Percentiles rank a stretch among this genome's conserved stretches.
Conservation (phyloP, 2,113 vertebrate species). For the Empidonax traillii region DNA sequence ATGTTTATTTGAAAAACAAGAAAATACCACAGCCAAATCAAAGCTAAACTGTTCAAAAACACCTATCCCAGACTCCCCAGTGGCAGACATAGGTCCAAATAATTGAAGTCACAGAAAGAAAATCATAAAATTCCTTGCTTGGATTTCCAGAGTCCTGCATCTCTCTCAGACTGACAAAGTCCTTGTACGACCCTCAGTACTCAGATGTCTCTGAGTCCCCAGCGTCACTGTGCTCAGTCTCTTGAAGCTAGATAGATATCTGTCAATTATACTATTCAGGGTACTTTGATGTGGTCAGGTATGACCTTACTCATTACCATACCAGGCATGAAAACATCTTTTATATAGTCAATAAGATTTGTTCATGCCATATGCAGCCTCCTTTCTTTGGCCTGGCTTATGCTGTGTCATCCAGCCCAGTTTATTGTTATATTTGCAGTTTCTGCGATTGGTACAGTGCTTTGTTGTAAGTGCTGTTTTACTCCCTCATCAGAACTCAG, state of each 20-base stretch:
- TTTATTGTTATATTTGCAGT: not conserved
- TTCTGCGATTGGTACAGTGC: conserved; percentile 2
- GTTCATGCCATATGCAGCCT: not conserved
- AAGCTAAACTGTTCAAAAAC: conserved; percentile 55
- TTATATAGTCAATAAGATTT: conserved; percentile 53
- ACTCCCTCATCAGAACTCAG: not conserved
- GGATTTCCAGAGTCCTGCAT: conserved; percentile 27
- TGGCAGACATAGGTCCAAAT: conserved; percentile 11
- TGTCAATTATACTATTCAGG: conserved; percentile 60
- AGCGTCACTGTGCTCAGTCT: not conserved
- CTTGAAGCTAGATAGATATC: conserved; percentile 58
- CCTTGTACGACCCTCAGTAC: conserved; percentile 50
- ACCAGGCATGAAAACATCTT: conserved; percentile 49
- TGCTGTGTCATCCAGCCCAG: not conserved
- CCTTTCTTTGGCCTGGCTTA: not conserved
- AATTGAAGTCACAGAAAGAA: conserved; percentile 44
- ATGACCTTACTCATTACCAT: conserved; percentile 65
- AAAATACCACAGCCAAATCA: conserved; percentile 47
- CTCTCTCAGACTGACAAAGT: conserved; percentile 39
- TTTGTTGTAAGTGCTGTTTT: conserved; percentile 37
- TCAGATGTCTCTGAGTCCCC: not conserved
- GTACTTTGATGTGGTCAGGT: conserved; percentile 60
- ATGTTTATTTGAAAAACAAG: conserved; percentile 63
- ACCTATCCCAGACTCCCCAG: conserved; percentile 2
- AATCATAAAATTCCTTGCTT: not conserved